Evolutionary conservation across 2,113 vertebrate genomes (phyloP).

Genomic region (Thamnophis sirtalis): DNA sequence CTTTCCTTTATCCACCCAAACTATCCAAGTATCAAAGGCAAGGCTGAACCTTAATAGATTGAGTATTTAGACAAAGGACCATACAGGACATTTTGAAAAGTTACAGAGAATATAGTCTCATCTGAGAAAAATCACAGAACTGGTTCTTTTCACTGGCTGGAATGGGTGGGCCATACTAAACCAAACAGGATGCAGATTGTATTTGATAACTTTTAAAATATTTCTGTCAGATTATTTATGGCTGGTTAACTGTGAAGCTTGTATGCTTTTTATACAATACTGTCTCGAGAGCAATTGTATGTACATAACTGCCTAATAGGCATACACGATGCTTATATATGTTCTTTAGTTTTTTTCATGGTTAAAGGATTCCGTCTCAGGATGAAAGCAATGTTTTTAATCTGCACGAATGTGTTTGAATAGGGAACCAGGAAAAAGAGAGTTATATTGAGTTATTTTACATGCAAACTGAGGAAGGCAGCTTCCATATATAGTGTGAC

Average conservation of each 20-base stretch:
- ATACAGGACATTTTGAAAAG: background rate
- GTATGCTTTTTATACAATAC: slow-evolving; percentile 3
- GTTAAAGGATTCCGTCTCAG: background rate
- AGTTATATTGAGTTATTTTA: background rate
- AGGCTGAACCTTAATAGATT: background rate
- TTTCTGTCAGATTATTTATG: background rate
- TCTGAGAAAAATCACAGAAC: background rate
- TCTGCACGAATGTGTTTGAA: background rate
- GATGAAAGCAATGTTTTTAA: background rate
- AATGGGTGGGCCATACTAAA: background rate
- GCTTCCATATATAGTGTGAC: background rate
- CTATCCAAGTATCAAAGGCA: background rate
- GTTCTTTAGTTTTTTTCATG: background rate
- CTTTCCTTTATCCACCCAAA: background rate
- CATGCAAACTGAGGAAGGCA: background rate
- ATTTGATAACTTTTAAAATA: background rate
- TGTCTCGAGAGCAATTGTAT: background rate
- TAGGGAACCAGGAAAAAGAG: slow-evolving; percentile 5
- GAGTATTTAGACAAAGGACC: background rate
- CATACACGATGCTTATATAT: slow-evolving; percentile 11
- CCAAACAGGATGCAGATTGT: background rate
- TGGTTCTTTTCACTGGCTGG: background rate
- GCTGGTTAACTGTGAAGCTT: background rate
- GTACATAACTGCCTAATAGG: background rate
- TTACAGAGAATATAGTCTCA: background rate